Evolutionary conservation across 2,113 vertebrate species (phyloP), one percentile per base, ranked within the genome.

Genomic region (Delphinapterus leucas): DNA sequence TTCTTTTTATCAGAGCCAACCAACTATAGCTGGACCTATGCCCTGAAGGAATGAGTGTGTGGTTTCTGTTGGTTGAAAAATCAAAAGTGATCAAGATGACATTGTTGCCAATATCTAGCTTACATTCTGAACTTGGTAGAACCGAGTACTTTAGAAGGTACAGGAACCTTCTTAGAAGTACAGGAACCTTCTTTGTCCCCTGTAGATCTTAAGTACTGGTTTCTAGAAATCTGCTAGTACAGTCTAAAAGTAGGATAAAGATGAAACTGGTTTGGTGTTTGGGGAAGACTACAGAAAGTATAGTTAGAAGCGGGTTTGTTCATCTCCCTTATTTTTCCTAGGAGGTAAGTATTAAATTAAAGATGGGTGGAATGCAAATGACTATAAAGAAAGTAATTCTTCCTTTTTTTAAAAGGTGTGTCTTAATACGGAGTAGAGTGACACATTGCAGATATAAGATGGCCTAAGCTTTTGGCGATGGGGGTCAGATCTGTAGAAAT

Each of bases 241-340:
- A 70, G 3, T 61, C 41, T 73, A 53, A 58, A 73, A 71, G 23
- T 84, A 31, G 74, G 38, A n/a, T 71, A 53, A 89, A 68, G 36
- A 38, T 70, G 49, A 87, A 85, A 93, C n/a, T 92, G 53, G 31
- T 97, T 95, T 73, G 47, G 12, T 86, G 14, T 96, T 84, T 90
- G n/a, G 53, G n/a, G 36, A 91, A 70, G 68, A 76, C 9, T n/a
- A 84, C 12, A 81, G 47, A 47, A 94, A 88, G 9, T 79, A 1
- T 71, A 67, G 21, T 67, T 79, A 44, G 33, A 79, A 92, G 36
- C 68, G 65, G 65, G 79, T 53, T 73, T 84, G 18, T 60, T 92
- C 26, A 33, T 85, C 38, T 91, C 90, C 15, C 13, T 76, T 63
- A 41, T 41, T 82, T 82, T 88, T 86, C 38, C 38, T 88, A 38